Conservation (phyloP, 2,888 invertebrate genomes). For the Lasioglossum pauxillum region DNA sequence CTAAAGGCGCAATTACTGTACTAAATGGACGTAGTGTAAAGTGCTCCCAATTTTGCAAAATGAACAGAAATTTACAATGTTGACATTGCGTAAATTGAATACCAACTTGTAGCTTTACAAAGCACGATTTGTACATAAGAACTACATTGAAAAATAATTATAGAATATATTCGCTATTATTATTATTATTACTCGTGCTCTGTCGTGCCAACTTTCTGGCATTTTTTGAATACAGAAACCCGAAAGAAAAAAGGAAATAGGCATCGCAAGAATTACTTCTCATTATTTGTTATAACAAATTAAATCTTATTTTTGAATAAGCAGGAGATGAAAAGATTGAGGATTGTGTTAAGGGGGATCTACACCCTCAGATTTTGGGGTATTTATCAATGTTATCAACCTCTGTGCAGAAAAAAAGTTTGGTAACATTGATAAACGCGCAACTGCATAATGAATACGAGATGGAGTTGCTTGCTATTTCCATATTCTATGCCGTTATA, state of each 20-base stretch:
- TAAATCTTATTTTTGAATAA: not conserved
- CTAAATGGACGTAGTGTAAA: not conserved
- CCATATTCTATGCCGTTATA: no score
- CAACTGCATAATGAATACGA: no score
- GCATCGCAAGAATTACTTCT: not conserved
- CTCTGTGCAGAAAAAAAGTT: no score
- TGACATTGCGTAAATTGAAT: not conserved
- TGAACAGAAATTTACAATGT: not conserved
- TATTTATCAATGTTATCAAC: no score
- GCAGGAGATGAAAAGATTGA: not conserved
- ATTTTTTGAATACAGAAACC: not conserved
- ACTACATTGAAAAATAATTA: not conserved
- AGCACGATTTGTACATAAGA: not conserved
- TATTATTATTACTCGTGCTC: not conserved
- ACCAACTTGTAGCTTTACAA: not conserved
- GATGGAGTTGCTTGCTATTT: no score
- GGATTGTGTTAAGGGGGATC: no score
- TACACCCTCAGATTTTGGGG: no score
- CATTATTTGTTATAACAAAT: no score
- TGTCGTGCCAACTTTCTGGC: not conserved
- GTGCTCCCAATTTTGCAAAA: not conserved
- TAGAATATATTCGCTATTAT: not conserved
- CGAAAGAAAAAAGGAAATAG: not conserved
- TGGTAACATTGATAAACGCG: no score
- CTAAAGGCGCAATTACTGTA: not conserved